A percentile compares a stretch with the other conserved stretches of the same genome.
Conservation (phyloP, 2,888 invertebrate species). For the Drosophila planitibia region DNA sequence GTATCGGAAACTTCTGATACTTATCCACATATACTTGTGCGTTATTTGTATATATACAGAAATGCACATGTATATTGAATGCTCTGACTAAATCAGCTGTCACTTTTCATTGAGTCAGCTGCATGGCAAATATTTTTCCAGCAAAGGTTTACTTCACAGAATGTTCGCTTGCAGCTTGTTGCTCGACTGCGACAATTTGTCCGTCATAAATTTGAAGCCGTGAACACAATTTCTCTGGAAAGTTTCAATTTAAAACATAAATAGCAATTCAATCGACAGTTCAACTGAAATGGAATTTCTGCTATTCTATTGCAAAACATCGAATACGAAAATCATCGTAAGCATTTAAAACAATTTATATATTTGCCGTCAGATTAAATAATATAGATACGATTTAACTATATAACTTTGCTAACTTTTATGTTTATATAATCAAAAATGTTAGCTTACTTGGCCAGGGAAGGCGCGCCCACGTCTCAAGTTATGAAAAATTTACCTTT, state of each 20-base stretch:
- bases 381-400: not conserved
- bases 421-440: not conserved
- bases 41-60: not conserved
- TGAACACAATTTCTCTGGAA: not conserved
- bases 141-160: constrained; percentile 37
- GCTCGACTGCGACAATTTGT: constrained; percentile 3
- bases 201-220: not conserved
- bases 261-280: not conserved
- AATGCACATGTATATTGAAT: not conserved
- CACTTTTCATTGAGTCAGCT: constrained; percentile 52
- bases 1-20: constrained; percentile 38
- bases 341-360: not conserved
- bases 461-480: not conserved
- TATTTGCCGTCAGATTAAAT: not conserved
- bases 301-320: not conserved
- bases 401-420: not conserved
- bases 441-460: not conserved
- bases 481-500: not conserved
- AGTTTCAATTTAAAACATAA: not conserved
- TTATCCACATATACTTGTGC: not conserved
- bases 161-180: constrained; percentile 22
- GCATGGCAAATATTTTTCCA: constrained; percentile 26
- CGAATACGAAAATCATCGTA: not conserved
- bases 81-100: constrained; percentile 47
- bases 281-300: not conserved